Base-by-base conservation (phyloP, 2,113 vertebrate genomes). In the Sterna hirundo region DNA sequence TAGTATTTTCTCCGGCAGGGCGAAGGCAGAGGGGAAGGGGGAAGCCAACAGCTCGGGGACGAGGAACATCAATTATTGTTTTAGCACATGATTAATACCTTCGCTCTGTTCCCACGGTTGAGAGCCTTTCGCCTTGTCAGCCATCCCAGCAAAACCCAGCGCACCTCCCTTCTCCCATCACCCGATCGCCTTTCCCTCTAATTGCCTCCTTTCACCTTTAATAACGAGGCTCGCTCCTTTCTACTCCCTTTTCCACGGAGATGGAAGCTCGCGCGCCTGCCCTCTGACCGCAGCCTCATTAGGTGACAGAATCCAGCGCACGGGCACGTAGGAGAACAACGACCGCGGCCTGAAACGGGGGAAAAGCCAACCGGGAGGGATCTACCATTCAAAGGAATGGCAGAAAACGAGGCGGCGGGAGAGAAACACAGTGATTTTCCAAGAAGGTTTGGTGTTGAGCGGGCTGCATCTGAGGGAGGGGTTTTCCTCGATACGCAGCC, bases 141-240 rank as follows among this genome's bases (percentile, higher is more conserved):
- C 82, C 86, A 95, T 79, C 77, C 81, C 93, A 61, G 88, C 78
- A 82, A 77, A 94, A 10, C 72, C 64, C 42, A 0, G 13, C 8
- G 36, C 13, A 4, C 54, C 83, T 83, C 82, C 34, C 22, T 57
- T 77, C 44, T 94, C 46, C 82, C 66, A 21, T 68, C 68, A 42
- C 64, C 69, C 8, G 2, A 54, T 85, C 13, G 10, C 78, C 95
- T 87, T 87, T 94, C 89, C 75, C 81, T 86, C 78, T 96, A 96
- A 96, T 96, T 96, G 83, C 85, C 86, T 97, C 78, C 90, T 96
- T 97, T 96, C 93, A 81, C 88, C 91, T 93, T 92, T 86, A 95
- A 94, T 94, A 93, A 91, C 55, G 36, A 34, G 77, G 60, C 51
- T 97, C 46, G 0, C 60, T 95, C 85, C 94, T 89, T 76, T n/a